A percentile compares a stretch with the other conserved stretches of the same genome.
phyloP scores from a whole-genome alignment of 2,113 vertebrate species.

The Anhinga anhinga region DNA sequence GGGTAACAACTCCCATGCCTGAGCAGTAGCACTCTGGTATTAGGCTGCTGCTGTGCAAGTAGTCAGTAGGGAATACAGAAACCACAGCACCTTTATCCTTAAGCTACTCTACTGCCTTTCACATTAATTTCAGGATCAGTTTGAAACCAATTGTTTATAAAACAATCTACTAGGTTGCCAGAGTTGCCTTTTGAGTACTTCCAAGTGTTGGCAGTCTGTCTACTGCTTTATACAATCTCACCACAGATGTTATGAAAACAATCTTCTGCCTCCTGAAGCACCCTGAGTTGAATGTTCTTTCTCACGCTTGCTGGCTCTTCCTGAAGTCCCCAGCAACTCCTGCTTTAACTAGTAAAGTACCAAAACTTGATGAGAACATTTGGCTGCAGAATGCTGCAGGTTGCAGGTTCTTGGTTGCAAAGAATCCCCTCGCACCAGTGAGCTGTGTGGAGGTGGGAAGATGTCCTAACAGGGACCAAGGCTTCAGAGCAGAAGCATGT shows the following conservation, averaged over 20 bases:
- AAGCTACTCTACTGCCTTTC: background rate
- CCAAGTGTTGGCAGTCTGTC: background rate
- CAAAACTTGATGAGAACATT: background rate
- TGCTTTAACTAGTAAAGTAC: background rate
- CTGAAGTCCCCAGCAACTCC: background rate
- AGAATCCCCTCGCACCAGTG: background rate
- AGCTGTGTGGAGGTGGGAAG: background rate
- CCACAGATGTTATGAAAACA: background rate
- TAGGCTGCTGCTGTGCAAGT: background rate
- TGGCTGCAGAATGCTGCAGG: background rate
- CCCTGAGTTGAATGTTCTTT: background rate
- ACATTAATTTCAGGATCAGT: background rate
- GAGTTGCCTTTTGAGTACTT: background rate
- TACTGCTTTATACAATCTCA: background rate
- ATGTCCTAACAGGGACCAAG: background rate
- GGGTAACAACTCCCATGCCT: accelerated
- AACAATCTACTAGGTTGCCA: background rate
- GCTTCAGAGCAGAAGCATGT: background rate
- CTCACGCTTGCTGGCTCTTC: background rate
- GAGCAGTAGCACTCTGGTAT: accelerated
- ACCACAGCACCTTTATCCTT: background rate
- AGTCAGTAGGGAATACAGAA: background rate
- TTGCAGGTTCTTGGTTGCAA: background rate
- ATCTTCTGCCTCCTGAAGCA: background rate
- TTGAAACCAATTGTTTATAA: constrained; percentile 12